Percentiles rank a stretch among this genome's conserved stretches.
Conservation (phyloP, 2,113 vertebrate genomes). For the Myocastor coypus region DNA sequence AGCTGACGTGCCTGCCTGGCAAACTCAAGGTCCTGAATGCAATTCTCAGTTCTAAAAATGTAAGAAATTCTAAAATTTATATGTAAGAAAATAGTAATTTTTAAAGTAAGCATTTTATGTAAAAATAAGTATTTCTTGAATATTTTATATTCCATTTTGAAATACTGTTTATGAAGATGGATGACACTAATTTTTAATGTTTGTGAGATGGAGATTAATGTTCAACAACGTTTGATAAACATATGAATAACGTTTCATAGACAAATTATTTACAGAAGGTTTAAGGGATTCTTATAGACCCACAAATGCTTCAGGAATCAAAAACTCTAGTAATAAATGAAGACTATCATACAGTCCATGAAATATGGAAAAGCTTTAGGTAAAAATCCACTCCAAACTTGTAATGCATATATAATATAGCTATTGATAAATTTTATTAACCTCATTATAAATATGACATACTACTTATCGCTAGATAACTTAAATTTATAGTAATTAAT, state of each 20-base stretch:
- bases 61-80: neutral
- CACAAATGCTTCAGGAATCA: constrained; percentile 83
- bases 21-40: no score
- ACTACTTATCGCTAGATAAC: neutral
- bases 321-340: constrained; percentile 85
- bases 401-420: constrained; percentile 81
- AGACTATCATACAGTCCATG: constrained; percentile 87
- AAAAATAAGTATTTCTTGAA: neutral
- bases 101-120: constrained; percentile 7
- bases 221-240: no score
- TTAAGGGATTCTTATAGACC: constrained; percentile 78
- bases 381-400: constrained; percentile 86
- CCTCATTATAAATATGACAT: neutral
- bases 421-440: neutral
- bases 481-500: neutral
- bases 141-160: constrained; percentile 26
- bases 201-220: neutral
- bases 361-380: constrained; percentile 84
- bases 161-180: constrained; percentile 12
- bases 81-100: neutral
- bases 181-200: neutral
- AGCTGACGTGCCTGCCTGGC: no score
- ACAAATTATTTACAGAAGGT: constrained; percentile 80
- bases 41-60: no score
- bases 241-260: neutral